Evolutionary conservation across 1,140 invertebrate genomes (phyloP), one percentile per base, ranked within the genome.

Genomic region (Drosophila yakuba): DNA sequence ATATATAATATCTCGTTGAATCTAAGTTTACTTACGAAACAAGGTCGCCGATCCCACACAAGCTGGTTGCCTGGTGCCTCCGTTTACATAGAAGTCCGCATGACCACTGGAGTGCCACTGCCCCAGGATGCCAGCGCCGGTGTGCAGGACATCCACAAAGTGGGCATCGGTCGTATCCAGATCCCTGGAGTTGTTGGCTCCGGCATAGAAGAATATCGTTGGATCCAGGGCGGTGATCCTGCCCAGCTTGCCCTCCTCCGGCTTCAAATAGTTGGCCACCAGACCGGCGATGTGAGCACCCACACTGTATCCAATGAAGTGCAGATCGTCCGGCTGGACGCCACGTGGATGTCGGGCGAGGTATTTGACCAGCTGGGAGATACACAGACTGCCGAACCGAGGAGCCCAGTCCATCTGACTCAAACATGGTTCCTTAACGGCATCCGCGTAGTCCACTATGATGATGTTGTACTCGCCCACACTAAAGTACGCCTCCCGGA

Each of bases 71-170:
- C 96, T 96, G 43, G 96, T 96, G 36, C 97, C 97, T 10, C 97
- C 97, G 89, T 98, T 98, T 25, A 97, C 96, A 92, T 98, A 98
- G 92, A 97, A 98, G 91, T 98, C 97, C 10, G 96, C 96, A 90
- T 97, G 97, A 0, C 97, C 97, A 78, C 95, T 97, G 1, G 96
- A 96, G 3, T 96, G 96, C 96, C 96, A 97, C 84, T 97, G 96
- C 0, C 96, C 96, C 15, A 97, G 93, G 52, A 97, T 96, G 0
- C 96, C 96, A 1, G 96, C 97, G 36, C 97, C 97, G 0, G 97
- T 98, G 90, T 98, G 97, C 50, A 98, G 94, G 23, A 98, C 95
- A 92, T 98, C 97, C 20, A 98, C 97, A 91, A 98, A 98, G 73
- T 96, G 93, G 0, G 97, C 97, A 92, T 98, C 97, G 1, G 95